Evolutionary conservation across 2,888 invertebrate species (phyloP).

Genomic region (Arrhopalites spinosus): DNA sequence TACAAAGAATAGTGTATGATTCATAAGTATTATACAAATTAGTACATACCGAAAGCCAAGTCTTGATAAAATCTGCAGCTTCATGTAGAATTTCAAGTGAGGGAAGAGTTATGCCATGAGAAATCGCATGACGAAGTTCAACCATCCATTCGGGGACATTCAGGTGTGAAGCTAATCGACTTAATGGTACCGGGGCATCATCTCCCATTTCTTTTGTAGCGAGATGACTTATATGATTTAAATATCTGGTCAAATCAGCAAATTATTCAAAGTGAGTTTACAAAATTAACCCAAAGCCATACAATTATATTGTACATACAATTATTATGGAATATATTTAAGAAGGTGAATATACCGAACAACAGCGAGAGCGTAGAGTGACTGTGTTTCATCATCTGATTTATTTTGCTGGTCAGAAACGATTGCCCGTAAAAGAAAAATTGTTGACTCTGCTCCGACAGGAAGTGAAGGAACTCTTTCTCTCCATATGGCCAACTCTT

Average conservation of each 20-base stretch:
- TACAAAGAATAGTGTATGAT: background rate
- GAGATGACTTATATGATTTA: constrained; percentile 68
- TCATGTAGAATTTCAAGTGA: constrained; percentile 67
- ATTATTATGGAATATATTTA: background rate
- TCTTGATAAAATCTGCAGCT: constrained; percentile 67
- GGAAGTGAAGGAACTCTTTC: constrained; percentile 50
- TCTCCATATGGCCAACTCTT: constrained; percentile 51
- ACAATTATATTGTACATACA: background rate
- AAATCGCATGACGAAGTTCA: constrained; percentile 75
- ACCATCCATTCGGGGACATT: constrained; percentile 81
- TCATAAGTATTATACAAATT: background rate
- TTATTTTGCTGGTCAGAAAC: constrained; percentile 33
- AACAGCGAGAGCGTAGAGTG: constrained; percentile 52
- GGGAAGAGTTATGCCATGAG: constrained; percentile 73
- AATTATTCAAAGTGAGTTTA: too few species aligned
- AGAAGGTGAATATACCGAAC: constrained; percentile 42
- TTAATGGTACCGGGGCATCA: constrained; percentile 58
- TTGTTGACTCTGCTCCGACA: constrained; percentile 51
- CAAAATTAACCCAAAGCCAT: too few species aligned
- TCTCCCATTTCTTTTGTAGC: constrained; percentile 63
- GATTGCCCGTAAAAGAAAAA: constrained; percentile 46
- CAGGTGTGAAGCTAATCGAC: constrained; percentile 67
- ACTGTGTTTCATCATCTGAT: constrained; percentile 40
- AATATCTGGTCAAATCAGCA: too few species aligned
- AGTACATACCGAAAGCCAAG: constrained; percentile 68